Percentiles rank a stretch among this genome's conserved stretches.
Conservation (phyloP, 1,140 invertebrate species). For the Colletes latitarsis region DNA sequence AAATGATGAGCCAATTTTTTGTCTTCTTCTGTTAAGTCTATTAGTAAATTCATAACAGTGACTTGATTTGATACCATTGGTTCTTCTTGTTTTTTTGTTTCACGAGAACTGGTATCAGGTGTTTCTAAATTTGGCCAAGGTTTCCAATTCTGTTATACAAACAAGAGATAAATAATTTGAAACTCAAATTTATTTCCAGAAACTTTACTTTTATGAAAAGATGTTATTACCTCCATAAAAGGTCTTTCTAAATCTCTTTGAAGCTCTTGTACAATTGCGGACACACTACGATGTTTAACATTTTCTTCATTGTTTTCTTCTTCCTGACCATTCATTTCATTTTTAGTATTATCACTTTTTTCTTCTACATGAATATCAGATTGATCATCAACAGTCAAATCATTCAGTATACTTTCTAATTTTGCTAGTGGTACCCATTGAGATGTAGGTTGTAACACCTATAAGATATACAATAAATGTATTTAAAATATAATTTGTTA, state of each 20-base stretch:
- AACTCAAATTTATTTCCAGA: background rate
- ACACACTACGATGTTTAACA: constrained; percentile 85
- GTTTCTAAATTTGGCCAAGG: constrained; percentile 74
- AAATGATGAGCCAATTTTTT: constrained; percentile 87
- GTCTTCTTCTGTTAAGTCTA: constrained; percentile 78
- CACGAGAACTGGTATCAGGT: constrained; percentile 56
- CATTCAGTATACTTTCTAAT: constrained; percentile 72
- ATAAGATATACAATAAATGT: background rate
- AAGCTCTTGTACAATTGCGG: constrained; percentile 87
- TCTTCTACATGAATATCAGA: constrained; percentile 53
- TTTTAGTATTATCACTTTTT: constrained; percentile 64
- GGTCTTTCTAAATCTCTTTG: constrained; percentile 85
- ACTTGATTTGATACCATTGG: constrained; percentile 51
- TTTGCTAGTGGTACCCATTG: constrained; percentile 71
- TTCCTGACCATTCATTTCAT: constrained; percentile 65
- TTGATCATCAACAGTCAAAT: constrained; percentile 68
- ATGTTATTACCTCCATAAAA: constrained; percentile 76
- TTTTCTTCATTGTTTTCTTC: constrained; percentile 75
- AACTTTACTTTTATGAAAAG: background rate
- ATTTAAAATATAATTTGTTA: background rate
- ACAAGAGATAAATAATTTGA: constrained; percentile 35
- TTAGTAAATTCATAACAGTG: constrained; percentile 62
- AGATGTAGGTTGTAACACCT: constrained; percentile 78
- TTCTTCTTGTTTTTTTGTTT: constrained; percentile 39
- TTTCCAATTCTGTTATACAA: constrained; percentile 76